Conservation (phyloP, 2,888 invertebrate genomes). For the Nezara viridula region DNA sequence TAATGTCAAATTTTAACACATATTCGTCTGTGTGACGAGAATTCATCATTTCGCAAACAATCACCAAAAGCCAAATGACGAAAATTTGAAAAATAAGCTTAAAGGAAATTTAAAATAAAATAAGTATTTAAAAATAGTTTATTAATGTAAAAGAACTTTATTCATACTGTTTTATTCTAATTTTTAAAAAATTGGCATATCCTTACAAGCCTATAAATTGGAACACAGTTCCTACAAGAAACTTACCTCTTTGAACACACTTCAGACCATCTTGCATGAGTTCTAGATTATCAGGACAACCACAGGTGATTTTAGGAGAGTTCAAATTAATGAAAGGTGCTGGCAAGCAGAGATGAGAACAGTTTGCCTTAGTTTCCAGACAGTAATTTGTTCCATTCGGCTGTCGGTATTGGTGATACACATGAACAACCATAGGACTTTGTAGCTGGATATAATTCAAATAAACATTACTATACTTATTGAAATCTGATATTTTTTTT, state of each 20-base stretch:
- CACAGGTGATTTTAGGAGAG: conserved; percentile 75
- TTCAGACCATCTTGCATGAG: conserved; percentile 84
- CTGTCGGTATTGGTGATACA: conserved; percentile 94
- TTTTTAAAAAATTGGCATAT: background rate
- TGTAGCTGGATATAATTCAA: conserved; percentile 79
- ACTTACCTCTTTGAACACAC: conserved; percentile 70
- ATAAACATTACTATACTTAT: background rate
- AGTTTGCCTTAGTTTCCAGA: conserved; percentile 86
- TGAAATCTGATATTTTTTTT: background rate
- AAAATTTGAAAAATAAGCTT: no score
- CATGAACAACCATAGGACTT: conserved; percentile 95
- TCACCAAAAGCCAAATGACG: no score
- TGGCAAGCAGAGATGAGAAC: conserved; percentile 93
- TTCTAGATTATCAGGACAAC: conserved; percentile 87
- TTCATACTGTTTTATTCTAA: background rate
- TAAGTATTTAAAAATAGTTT: no score
- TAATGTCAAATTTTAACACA: no score
- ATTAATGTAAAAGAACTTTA: no score
- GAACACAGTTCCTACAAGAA: background rate
- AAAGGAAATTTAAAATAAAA: no score
- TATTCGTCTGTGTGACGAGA: no score
- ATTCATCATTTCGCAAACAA: no score
- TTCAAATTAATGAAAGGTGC: conserved; percentile 67
- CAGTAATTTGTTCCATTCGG: conserved; percentile 93
- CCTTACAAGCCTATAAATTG: background rate